These are phyloP conservation scores for Drosophila anomalata DNA, from an alignment of 2,888 invertebrate genomes.

Conservation along the genomic window DNA sequence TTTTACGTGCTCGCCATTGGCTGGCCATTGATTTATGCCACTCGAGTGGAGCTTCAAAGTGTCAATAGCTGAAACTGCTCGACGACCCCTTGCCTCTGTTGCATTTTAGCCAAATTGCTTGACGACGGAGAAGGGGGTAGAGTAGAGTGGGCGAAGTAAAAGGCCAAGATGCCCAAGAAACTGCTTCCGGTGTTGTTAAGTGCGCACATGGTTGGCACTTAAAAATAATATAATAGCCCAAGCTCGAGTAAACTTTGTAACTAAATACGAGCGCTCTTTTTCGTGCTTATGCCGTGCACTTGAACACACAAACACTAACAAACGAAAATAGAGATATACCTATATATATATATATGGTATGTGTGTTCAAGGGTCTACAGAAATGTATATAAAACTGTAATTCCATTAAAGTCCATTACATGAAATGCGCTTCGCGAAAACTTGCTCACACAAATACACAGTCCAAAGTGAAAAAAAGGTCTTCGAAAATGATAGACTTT, in stretches of 20 bases:
- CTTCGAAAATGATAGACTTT: not conserved
- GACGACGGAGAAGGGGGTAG: constrained; percentile 16
- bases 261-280: constrained; percentile 68
- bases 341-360: constrained; percentile 20
- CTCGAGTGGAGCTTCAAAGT: constrained; percentile 74
- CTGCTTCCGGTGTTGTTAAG: constrained; percentile 75
- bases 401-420: constrained; percentile 80
- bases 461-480: not conserved
- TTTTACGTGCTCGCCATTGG: constrained; percentile 75
- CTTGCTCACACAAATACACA: constrained; percentile 23
- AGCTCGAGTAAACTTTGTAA: constrained; percentile 77
- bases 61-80: constrained; percentile 61
- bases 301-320: constrained; percentile 20
- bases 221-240: constrained; percentile 71
- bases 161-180: constrained; percentile 18
- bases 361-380: constrained; percentile 38
- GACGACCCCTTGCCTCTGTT: constrained; percentile 50
- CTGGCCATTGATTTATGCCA: constrained; percentile 76
- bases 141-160: constrained; percentile 8
- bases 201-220: constrained; percentile 72
- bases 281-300: constrained; percentile 49
- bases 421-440: constrained; percentile 59
- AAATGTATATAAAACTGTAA: constrained; percentile 73
- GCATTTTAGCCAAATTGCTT: constrained; percentile 78
- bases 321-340: constrained; percentile 8